A percentile compares a stretch with the other conserved stretches of the same genome.
Evolutionary conservation across 1,140 invertebrate species (phyloP).

Genomic region (Heliothis virescens): DNA sequence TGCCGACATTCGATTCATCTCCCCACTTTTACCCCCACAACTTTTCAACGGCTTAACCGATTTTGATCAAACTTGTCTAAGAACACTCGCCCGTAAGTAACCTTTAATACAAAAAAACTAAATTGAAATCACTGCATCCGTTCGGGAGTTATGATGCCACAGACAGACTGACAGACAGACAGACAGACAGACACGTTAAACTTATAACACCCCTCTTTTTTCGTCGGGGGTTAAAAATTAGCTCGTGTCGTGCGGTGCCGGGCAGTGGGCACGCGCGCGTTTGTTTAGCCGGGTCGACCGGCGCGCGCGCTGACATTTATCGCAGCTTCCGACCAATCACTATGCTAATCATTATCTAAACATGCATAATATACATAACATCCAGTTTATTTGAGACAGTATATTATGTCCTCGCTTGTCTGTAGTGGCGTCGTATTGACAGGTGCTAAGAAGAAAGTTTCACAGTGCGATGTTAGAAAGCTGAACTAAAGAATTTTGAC

Average conservation of each 20-base stretch:
- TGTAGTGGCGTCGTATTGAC: background rate
- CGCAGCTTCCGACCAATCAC: constrained; percentile 32
- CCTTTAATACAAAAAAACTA: too few relatives aligned
- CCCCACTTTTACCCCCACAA: too few relatives aligned
- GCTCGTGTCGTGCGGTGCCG: background rate
- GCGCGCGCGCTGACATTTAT: background rate
- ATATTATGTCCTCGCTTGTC: constrained; percentile 2
- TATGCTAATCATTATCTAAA: constrained; percentile 32
- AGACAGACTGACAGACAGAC: too few relatives aligned
- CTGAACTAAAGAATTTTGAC: constrained; percentile 39
- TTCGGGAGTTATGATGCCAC: too few relatives aligned
- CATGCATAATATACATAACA: background rate
- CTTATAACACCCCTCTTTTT: too few relatives aligned
- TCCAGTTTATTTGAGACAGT: constrained; percentile 2
- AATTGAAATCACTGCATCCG: too few relatives aligned
- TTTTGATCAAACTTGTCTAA: too few relatives aligned
- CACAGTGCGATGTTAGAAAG: constrained; percentile 30
- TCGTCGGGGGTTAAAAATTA: too few relatives aligned
- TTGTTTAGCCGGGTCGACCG: background rate
- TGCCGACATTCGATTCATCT: too few relatives aligned
- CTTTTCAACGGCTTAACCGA: too few relatives aligned
- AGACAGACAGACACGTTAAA: too few relatives aligned
- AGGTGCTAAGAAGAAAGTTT: constrained; percentile 21
- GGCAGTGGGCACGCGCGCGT: background rate
- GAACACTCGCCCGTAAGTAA: too few relatives aligned